Evolutionary conservation across 1,140 invertebrate genomes (phyloP).

Genomic region (Leptonema lineaticorne): DNA sequence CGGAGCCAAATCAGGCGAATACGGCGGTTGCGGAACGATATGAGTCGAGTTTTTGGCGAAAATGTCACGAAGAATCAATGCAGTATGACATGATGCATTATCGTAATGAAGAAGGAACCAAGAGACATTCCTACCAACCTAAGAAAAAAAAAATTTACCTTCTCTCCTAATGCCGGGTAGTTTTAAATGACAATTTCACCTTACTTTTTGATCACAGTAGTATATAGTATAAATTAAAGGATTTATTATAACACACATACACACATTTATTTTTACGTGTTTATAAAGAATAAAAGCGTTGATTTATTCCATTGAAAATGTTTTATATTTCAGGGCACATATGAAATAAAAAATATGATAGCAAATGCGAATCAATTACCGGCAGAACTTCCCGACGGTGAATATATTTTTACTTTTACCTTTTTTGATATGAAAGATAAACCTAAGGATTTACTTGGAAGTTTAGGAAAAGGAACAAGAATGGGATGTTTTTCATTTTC

Average conservation of each 20-base stretch:
- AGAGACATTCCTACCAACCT: no score
- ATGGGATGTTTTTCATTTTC: constrained; percentile 27
- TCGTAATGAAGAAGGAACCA: no score
- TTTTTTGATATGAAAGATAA: neutral
- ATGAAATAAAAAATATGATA: constrained; percentile 19
- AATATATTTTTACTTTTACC: constrained; percentile 18
- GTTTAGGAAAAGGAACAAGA: neutral
- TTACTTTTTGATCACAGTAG: no score
- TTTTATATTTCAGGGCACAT: constrained; percentile 17
- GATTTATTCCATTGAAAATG: neutral
- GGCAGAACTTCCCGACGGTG: neutral
- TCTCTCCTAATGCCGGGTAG: no score
- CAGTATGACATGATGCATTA: no score
- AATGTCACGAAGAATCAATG: no score
- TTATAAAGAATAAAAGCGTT: neutral
- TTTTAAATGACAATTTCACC: no score
- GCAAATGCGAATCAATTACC: neutral
- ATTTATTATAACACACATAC: neutral
- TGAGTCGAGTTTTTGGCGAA: no score
- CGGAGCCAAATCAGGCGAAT: no score
- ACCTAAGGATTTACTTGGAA: neutral
- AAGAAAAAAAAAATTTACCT: no score
- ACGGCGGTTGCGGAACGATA: no score
- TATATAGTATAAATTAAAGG: neutral
- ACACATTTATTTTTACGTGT: neutral